Evolutionary conservation across 2,888 invertebrate species (phyloP), one percentile per base, ranked within the genome.

Genomic region (Oscheius sp.): DNA sequence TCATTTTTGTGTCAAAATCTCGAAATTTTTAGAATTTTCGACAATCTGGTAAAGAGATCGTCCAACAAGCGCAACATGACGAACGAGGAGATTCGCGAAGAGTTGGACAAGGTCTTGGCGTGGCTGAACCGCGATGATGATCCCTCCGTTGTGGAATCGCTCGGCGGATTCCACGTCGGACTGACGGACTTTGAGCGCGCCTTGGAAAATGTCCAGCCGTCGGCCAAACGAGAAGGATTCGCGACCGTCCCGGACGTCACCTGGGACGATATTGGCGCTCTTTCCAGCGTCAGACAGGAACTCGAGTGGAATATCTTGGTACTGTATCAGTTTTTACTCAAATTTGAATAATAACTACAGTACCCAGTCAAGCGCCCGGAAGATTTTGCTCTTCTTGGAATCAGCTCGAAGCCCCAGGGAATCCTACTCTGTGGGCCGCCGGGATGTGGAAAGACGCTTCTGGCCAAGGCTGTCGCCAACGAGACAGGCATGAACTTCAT

Each of bases 401-500:
- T 97, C 92, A 92, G 55, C 50, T 76, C 81, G 33, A 92, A 93
- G 7, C 94, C 96, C 0, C 94, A 95, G 72, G 98, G 82, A 51
- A 94, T 99, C 2, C 90, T 99, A 76, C 91, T 99, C 1, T 97
- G 96, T 90, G 98, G 99, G 0, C 99, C 99, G 5, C 98, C 98
- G 4, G 98, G 98, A 21, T 91, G 90, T 87, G 88, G 87, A 60
- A 99, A 99, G 91, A 99, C 99, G 0, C 91, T 99, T 42, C 90
- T 99, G 70, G 99, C 98, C 1, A 99, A 99, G 92, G 99, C 98
- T 35, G 93, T 99, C 53, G 98, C 99, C 0, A 98, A 98, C 91
- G 98, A 99, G 91, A 96, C 97, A 53, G 96, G 96, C 48, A 95
- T 99, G 55, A 99, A 98, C 91, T 99, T 99, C 86, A 96, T 99